Percentiles rank a stretch among this genome's conserved stretches.
phyloP scores from a whole-genome alignment of 1,140 invertebrate genomes.

The Harlomillsia oculata region DNA sequence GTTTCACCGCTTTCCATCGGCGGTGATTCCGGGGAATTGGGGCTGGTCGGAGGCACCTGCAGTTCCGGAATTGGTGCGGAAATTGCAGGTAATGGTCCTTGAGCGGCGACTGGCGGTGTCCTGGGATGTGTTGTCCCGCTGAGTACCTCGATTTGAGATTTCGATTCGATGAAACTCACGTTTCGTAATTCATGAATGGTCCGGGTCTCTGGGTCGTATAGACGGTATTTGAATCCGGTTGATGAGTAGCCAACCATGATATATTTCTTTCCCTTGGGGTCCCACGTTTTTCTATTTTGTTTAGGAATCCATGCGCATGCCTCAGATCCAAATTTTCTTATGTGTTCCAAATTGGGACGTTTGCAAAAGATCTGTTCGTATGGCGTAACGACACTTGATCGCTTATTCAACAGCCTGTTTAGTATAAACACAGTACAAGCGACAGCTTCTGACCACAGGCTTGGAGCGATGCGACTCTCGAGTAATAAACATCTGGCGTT shows the following conservation, averaged over 20 bases:
- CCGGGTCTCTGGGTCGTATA: constrained; percentile 18
- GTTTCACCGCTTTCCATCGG: too few species aligned
- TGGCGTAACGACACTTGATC: background rate
- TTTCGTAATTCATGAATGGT: background rate
- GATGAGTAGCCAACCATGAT: constrained; percentile 36
- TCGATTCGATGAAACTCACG: background rate
- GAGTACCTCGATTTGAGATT: background rate
- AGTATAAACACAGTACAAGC: background rate
- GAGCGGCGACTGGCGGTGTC: background rate
- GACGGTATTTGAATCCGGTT: constrained; percentile 19
- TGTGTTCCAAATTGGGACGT: constrained; percentile 33
- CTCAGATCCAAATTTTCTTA: constrained; percentile 37
- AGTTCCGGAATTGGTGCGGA: too few species aligned
- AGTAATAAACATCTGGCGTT: too few species aligned
- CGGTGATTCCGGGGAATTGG: too few species aligned
- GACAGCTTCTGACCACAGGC: constrained; percentile 4
- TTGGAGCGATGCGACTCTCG: too few species aligned
- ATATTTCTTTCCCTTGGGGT: constrained; percentile 30
- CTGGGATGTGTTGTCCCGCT: background rate
- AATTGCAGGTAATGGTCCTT: too few species aligned
- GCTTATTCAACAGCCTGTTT: background rate
- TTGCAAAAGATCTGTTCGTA: background rate
- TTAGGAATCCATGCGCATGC: constrained; percentile 26
- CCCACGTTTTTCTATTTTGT: constrained; percentile 26
- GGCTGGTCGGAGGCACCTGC: too few species aligned